Percentiles rank a stretch among this genome's conserved stretches.
Evolutionary conservation across 2,113 vertebrate genomes (phyloP).

Genomic region (Erpornis zantholeuca): DNA sequence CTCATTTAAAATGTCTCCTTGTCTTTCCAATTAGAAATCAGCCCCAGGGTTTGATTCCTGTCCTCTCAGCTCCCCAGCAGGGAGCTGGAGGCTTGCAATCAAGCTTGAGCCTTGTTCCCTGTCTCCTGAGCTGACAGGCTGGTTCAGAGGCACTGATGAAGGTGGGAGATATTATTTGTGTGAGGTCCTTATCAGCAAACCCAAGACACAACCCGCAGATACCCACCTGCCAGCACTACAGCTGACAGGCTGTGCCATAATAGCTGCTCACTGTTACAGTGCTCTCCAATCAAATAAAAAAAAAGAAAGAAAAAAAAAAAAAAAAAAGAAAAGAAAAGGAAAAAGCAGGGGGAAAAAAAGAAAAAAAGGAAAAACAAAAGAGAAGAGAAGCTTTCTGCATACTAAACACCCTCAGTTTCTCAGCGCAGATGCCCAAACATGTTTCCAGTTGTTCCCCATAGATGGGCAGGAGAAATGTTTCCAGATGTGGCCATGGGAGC

Average conservation of each 20-base stretch:
- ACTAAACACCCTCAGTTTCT: not conserved
- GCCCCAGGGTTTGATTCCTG: not conserved
- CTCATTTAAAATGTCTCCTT: not conserved
- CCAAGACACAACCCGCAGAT: not conserved
- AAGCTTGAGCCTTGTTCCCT: not conserved
- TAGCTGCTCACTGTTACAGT: not conserved
- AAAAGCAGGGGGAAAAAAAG: not conserved
- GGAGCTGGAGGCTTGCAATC: not conserved
- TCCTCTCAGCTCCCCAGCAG: not conserved
- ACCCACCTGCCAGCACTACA: not conserved
- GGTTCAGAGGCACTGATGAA: not conserved
- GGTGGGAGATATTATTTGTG: not conserved
- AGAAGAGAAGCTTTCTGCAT: not conserved
- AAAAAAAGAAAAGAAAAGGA: not conserved
- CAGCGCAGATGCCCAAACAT: fast-evolving
- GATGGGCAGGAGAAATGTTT: not conserved
- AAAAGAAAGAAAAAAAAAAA: not conserved
- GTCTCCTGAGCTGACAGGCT: not conserved
- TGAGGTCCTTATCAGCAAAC: not conserved
- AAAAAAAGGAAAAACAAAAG: not conserved
- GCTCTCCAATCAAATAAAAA: not conserved
- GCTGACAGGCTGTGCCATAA: not conserved
- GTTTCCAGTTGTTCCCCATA: not conserved
- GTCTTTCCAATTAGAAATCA: conserved; percentile 21
- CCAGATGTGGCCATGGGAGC: fast-evolving